Evolutionary conservation across 2,797 vertebrate species (phyloP).

Genomic region (Oceanodroma leucorhoa): DNA sequence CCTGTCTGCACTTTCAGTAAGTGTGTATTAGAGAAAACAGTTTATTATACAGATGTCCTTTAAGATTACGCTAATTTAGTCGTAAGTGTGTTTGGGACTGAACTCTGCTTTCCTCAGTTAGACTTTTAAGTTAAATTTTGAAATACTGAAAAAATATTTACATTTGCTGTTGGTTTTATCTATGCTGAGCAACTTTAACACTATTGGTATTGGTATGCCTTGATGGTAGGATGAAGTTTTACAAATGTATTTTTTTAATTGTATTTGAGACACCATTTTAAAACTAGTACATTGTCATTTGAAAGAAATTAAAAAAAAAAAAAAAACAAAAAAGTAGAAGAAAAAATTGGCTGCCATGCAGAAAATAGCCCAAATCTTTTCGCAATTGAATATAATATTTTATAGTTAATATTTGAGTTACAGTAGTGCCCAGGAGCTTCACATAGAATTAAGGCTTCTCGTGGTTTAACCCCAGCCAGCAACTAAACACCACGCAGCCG

Average conservation of each 20-base stretch:
- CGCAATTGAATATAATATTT: not conserved
- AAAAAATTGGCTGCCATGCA: not conserved
- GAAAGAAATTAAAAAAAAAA: not conserved
- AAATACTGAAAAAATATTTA: not conserved
- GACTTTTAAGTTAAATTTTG: not conserved
- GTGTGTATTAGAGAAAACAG: not conserved
- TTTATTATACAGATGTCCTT: not conserved
- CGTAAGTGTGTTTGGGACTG: not conserved
- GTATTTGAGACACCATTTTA: not conserved
- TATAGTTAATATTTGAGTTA: not conserved
- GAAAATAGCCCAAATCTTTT: not conserved
- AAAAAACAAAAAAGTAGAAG: not conserved
- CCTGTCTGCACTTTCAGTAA: not conserved
- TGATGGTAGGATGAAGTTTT: not conserved
- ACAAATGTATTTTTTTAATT: not conserved
- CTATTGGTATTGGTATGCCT: not conserved
- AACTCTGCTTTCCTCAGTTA: not conserved
- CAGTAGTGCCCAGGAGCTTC: not conserved
- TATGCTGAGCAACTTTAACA: not conserved
- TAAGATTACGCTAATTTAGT: not conserved
- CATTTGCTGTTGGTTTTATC: not conserved
- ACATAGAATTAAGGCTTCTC: not conserved
- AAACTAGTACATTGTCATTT: not conserved
- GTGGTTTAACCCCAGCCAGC: no score
- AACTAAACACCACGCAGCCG: no score